Evolutionary conservation across 1,140 invertebrate species (phyloP), one percentile per base, ranked within the genome.

Genomic region (Heliconius nattereri): DNA sequence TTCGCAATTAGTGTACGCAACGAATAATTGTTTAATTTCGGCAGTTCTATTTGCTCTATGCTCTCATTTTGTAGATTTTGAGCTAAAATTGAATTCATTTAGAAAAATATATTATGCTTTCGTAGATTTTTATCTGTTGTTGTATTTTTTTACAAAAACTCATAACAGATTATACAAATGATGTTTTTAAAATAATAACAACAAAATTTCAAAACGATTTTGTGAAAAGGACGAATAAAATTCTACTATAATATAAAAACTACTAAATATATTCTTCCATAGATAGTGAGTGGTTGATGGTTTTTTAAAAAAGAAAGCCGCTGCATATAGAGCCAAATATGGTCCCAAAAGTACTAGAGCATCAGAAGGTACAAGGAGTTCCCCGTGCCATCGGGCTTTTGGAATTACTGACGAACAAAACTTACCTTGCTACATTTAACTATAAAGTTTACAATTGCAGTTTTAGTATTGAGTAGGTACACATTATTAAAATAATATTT

Each of bases 281-380:
- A 52, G 54, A n/a, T 66, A 2, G 9, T 66, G n/a, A 11, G n/a
- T 9, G 23, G 8, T 40, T 9, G 9, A 13, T 45, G 40, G 40
- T 66, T 11, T 13, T 29, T 66, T 26, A 66, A 66, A 66, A 66
- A 29, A 66, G 60, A 66, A 66, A 66, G 13, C 60, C 23, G 23
- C 1, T 16, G 23, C 26, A 29, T 66, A 66, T 66, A 81, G 84
- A 79, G 71, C 84, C 83, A 85, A 83, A 85, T 85, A 85, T 80
- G 84, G 81, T 60, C 78, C 79, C 81, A 84, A 85, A 85, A 81
- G 83, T 85, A 85, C 83, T 71, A 85, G 83, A 83, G 60, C 60
- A 26, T 26, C 79, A 85, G 83, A 78, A 77, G 26, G 49, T 9
- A 37, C 29, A 23, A 83, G 37, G 80, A 85, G 78, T 29, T 78